Conservation (phyloP, 2,797 vertebrate genomes). For the Vireo griseus region DNA sequence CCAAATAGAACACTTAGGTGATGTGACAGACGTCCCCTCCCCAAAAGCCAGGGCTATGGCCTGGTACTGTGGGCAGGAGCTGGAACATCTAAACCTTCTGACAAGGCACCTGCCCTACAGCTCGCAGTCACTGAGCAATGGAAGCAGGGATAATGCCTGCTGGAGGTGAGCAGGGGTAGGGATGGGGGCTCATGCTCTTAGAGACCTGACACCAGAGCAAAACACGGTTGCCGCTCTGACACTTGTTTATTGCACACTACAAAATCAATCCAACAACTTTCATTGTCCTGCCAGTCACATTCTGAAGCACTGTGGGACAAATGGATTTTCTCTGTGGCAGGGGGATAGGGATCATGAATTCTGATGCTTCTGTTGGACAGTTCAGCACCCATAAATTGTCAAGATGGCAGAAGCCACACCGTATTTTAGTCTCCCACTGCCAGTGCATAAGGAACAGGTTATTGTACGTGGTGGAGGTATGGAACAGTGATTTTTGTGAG, state of each 20-base stretch:
- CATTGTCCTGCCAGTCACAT: not conserved
- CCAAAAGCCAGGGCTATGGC: accelerated
- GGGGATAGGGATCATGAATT: not conserved
- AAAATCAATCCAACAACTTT: not conserved
- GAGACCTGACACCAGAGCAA: not conserved
- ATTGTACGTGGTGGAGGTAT: not conserved
- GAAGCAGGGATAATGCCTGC: not conserved
- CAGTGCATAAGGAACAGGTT: not conserved
- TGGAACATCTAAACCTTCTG: not conserved
- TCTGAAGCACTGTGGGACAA: not conserved
- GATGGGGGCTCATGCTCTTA: not conserved
- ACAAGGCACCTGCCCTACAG: not conserved
- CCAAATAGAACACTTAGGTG: not conserved
- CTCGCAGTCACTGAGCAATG: accelerated
- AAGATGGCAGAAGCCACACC: not conserved
- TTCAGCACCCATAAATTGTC: not conserved
- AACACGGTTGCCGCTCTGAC: not conserved
- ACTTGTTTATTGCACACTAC: not conserved
- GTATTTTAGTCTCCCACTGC: not conserved
- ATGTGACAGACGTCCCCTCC: not conserved
- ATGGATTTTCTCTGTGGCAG: not conserved
- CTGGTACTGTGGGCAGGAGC: not conserved
- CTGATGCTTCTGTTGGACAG: not conserved
- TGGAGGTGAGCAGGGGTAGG: not conserved
- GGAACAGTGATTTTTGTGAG: not conserved